These are phyloP conservation scores for Lasioglossum morio DNA, from an alignment of 2,888 invertebrate genomes.

Conservation along the genomic window DNA sequence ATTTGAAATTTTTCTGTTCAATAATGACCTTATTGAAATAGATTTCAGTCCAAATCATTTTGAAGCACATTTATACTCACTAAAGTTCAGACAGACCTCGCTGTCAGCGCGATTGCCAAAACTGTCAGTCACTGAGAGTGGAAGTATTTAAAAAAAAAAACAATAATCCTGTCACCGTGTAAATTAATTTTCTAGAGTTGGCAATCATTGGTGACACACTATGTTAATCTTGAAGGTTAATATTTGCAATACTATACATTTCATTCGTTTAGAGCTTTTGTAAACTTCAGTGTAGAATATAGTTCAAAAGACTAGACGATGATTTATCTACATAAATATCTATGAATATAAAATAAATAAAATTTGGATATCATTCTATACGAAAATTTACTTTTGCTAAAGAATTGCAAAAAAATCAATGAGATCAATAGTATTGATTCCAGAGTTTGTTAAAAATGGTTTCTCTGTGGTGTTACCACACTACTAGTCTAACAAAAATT, in stretches of 20 bases:
- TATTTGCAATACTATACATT: background rate
- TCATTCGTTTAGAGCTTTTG: background rate
- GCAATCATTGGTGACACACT: background rate
- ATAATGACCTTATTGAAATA: background rate
- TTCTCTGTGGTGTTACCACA: background rate
- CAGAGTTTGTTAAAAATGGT: background rate
- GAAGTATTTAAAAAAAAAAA: background rate
- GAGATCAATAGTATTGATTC: background rate
- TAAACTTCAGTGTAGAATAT: background rate
- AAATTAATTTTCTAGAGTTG: background rate
- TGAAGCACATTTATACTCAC: background rate
- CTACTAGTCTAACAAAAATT: too few relatives aligned
- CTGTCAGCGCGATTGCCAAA: background rate
- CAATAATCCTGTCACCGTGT: background rate
- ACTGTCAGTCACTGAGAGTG: background rate
- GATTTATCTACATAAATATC: background rate
- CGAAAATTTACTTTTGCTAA: background rate
- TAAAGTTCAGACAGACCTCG: background rate
- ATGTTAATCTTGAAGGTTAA: background rate
- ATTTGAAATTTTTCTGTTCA: background rate
- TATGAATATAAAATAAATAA: background rate
- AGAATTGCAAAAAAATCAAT: background rate
- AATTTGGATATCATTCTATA: background rate
- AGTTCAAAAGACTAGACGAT: background rate
- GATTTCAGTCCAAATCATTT: background rate